Evolutionary conservation across 2,113 vertebrate species (phyloP).

Genomic region (Eulemur macaco): DNA sequence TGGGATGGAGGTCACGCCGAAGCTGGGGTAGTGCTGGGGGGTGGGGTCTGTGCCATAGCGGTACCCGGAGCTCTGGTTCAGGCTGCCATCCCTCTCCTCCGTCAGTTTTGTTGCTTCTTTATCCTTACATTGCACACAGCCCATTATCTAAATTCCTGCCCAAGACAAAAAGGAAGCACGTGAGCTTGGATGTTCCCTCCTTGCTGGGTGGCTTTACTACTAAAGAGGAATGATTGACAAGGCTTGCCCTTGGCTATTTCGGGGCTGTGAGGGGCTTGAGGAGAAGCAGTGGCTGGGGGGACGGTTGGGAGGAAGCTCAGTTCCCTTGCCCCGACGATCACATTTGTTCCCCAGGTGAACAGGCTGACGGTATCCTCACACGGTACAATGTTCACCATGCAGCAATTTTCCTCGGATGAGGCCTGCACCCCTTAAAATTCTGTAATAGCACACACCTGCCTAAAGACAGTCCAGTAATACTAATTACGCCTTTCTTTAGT

Average conservation of each 20-base stretch:
- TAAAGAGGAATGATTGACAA: accelerated
- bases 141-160: constrained; percentile 96
- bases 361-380: neutral
- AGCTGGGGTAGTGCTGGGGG: constrained; percentile 94
- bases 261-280: neutral
- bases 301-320: neutral
- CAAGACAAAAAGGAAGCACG: constrained; percentile 25
- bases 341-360: neutral
- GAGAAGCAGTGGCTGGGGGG: neutral
- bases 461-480: neutral
- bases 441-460: neutral
- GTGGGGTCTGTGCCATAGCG: constrained; percentile 95
- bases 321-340: neutral
- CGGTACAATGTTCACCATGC: neutral
- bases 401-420: neutral
- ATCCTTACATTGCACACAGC: constrained; percentile 99
- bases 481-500: neutral
- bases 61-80: constrained; percentile 92
- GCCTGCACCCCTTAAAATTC: neutral
- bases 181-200: neutral
- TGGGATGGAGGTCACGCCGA: constrained; percentile 94
- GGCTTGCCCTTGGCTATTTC: neutral
- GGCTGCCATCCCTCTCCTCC: constrained; percentile 91
- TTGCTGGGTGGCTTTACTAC: neutral
- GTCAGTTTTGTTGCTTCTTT: constrained; percentile 98